phyloP scores from a whole-genome alignment of 2,113 vertebrate species.

The Rhagologus leucostigma region DNA sequence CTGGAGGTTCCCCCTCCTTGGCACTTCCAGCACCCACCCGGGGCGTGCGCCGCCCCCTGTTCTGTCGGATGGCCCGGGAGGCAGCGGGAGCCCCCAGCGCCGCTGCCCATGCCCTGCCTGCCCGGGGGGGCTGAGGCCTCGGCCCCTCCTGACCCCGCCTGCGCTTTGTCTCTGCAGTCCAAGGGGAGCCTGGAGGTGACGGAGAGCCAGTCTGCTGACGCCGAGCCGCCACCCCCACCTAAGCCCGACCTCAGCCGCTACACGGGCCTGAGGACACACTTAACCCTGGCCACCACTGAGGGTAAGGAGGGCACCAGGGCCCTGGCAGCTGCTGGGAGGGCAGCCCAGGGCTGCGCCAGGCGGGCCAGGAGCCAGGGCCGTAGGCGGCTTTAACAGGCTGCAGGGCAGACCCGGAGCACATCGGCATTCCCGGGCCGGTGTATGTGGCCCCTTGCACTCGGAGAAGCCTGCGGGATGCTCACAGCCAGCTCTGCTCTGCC shows the following conservation, averaged over 20 bases:
- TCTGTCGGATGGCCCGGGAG: neutral
- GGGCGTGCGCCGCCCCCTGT: fast-evolving
- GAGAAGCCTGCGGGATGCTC: neutral
- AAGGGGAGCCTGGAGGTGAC: conserved; percentile 93
- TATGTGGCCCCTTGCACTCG: neutral
- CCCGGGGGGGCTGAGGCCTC: neutral
- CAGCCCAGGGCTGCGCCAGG: neutral
- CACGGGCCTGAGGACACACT: conserved; percentile 83
- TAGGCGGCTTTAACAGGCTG: neutral
- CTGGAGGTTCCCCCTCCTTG: neutral
- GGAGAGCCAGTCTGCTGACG: conserved; percentile 94
- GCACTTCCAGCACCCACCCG: neutral
- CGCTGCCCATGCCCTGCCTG: neutral
- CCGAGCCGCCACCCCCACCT: conserved; percentile 91
- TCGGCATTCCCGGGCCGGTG: fast-evolving
- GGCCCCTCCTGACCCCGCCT: neutral
- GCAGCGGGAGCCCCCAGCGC: fast-evolving
- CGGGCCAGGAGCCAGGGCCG: neutral
- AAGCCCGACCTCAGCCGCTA: conserved; percentile 92
- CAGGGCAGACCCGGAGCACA: neutral
- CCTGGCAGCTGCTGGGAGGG: neutral
- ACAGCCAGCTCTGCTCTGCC: neutral
- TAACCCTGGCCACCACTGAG: conserved; percentile 82
- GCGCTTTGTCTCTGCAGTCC: conserved; percentile 75
- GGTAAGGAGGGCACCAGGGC: conserved; percentile 75